These are phyloP conservation scores for Parthenolecanium corni DNA, from an alignment of 2,888 invertebrate species.

Conservation along the genomic window DNA sequence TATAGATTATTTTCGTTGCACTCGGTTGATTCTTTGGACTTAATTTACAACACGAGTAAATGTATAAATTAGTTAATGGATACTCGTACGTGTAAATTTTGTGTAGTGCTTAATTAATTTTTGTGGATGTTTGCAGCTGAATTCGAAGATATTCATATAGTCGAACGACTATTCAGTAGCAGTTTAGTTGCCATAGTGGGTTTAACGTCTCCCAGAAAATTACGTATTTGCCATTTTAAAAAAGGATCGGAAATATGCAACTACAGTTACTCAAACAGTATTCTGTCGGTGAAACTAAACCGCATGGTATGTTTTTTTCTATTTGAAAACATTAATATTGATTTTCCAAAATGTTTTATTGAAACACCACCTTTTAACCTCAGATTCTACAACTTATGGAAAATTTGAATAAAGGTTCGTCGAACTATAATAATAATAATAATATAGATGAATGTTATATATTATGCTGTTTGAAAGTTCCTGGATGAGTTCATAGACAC, in stretches of 20 bases:
- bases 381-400: not conserved
- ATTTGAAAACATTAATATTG: no score
- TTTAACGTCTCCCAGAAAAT: constrained; percentile 73
- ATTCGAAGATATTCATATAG: constrained; percentile 74
- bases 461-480: no score
- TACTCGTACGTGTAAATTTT: not conserved
- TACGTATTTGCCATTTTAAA: constrained; percentile 94
- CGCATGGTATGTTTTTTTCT: constrained; percentile 57
- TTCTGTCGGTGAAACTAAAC: constrained; percentile 89
- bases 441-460: no score
- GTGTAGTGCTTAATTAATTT: not conserved
- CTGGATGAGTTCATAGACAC: no score
- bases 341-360: no score
- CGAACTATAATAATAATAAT: not conserved
- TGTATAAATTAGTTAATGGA: constrained; percentile 1
- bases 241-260: constrained; percentile 97
- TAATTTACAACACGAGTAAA: constrained; percentile 73
- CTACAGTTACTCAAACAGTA: constrained; percentile 88
- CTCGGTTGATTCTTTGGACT: constrained; percentile 72
- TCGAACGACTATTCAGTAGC: constrained; percentile 93
- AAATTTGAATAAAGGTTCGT: not conserved
- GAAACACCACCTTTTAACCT: no score
- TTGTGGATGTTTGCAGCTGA: constrained; percentile 37
- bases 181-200: constrained; percentile 93
- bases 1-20: constrained; percentile 79